A percentile compares a stretch with the other conserved stretches of the same genome.
phyloP scores from a whole-genome alignment of 2,888 invertebrate genomes.

The Chymomyza fuscimana region DNA sequence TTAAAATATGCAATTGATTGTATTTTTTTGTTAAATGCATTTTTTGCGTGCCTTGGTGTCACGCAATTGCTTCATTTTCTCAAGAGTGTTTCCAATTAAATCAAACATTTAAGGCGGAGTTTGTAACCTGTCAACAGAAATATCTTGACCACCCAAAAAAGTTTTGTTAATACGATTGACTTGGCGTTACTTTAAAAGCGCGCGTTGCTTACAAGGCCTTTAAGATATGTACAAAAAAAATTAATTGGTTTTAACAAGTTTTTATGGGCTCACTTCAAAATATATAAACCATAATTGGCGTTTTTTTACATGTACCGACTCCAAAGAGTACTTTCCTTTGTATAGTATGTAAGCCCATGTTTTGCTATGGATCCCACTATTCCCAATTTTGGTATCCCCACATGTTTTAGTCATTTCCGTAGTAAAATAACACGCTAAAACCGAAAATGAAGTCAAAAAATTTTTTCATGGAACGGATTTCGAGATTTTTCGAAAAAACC shows the following conservation, averaged over 20 bases:
- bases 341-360: too few species aligned
- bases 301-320: too few species aligned
- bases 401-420: too few species aligned
- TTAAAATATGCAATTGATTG: conserved; percentile 33
- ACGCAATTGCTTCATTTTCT: conserved; percentile 44
- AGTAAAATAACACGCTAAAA: too few species aligned
- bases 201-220: conserved; percentile 55
- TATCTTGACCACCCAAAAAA: conserved; percentile 30
- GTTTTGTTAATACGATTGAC: conserved; percentile 47
- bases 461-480: too few species aligned
- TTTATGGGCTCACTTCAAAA: not conserved
- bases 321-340: not conserved
- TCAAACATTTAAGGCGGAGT: conserved; percentile 12
- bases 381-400: too few species aligned
- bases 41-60: conserved; percentile 31
- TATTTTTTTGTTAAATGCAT: conserved; percentile 31
- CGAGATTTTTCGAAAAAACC: too few species aligned
- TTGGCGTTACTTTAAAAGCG: not conserved
- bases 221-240: not conserved
- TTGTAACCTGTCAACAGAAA: not conserved
- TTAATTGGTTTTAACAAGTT: not conserved
- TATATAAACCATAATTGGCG: not conserved
- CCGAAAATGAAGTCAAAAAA: too few species aligned
- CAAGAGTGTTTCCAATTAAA: conserved; percentile 50
- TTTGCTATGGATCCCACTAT: too few species aligned